Evolutionary conservation across 2,797 vertebrate species (phyloP), one percentile per base, ranked within the genome.

Genomic region (Denticeps clupeoides): DNA sequence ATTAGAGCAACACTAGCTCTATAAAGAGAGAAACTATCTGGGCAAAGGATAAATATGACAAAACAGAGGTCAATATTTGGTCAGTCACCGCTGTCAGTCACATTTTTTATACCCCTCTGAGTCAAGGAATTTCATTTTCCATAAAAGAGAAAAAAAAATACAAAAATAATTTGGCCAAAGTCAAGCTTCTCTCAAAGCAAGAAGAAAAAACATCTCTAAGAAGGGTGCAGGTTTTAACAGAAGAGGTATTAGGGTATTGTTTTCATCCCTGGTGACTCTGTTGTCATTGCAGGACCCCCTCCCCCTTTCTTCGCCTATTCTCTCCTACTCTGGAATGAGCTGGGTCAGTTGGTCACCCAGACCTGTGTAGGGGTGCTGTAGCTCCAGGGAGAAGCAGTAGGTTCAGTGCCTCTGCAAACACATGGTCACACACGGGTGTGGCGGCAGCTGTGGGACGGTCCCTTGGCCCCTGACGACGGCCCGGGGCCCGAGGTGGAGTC

Each of bases 351-450:
- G 70, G 76, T 80, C 75, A 68, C 72, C 75, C 68, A 53, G 67
- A 70, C 73, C 69, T 37, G 26, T 52, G 52, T 59, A 60, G 52
- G 53, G 64, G 62, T 62, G 50, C 67, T 51, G 51, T 61, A 49
- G 62, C 1, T 48, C 43, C 45, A 59, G 45, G 24, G 53, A 52
- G 53, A 47, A 49, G 55, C 19, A 22, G 56, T 49, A 55, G 62
- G 64, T 65, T 45, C 60, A 47, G 59, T 70, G 63, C 60, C 72
- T 43, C 38, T 53, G 4, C 49, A 47, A 4, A 37, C 16, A 35
- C 8, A 10, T 8, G 10, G 35, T 90, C 74, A 93, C 62, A 93
- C 90, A 19, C 87, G 74, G 1, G 90, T 93, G 69, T 93, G 90
- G 58, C 87, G 81, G 68, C 89, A 91, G 78, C 83, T 82, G 74